phyloP scores from a whole-genome alignment of 2,888 invertebrate species.

The Cephus pulcher region DNA sequence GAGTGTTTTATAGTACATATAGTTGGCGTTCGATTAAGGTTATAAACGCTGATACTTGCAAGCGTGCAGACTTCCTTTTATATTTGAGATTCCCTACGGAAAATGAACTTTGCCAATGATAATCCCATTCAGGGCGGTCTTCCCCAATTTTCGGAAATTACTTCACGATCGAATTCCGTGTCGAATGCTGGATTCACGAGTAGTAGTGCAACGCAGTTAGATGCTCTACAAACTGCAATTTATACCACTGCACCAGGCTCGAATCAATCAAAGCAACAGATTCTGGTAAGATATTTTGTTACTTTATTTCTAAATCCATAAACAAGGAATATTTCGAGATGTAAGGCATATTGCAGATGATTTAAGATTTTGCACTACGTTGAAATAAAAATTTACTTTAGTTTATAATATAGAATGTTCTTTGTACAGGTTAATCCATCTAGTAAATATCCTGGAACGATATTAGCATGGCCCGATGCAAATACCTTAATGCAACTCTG shows the following conservation, averaged over 20 bases:
- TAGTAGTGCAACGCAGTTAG: conserved; percentile 40
- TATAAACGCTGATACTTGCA: conserved; percentile 21
- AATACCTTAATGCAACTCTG: conserved; percentile 58
- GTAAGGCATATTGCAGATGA: not conserved
- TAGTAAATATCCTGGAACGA: conserved; percentile 54
- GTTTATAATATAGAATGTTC: not conserved
- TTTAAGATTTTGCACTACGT: not conserved
- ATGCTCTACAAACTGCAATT: conserved; percentile 45
- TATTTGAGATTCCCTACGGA: conserved; percentile 11
- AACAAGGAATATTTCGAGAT: not conserved
- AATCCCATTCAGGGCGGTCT: conserved; percentile 49
- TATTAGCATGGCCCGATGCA: conserved; percentile 58
- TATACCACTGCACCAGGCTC: conserved; percentile 49
- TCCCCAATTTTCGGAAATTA: conserved; percentile 61
- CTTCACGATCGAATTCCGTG: conserved; percentile 43
- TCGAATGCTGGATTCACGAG: conserved; percentile 42
- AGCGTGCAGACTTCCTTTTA: not conserved
- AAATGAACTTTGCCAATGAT: conserved; percentile 59
- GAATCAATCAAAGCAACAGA: conserved; percentile 50
- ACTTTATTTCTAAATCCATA: not conserved
- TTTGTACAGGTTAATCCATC: conserved; percentile 47
- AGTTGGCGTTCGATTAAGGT: conserved; percentile 29
- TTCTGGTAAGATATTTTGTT: conserved; percentile 34
- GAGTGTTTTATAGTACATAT: not conserved
- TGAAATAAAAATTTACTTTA: not conserved